Conservation (phyloP, 2,113 vertebrate species). For the Dryoscopus gambensis region DNA sequence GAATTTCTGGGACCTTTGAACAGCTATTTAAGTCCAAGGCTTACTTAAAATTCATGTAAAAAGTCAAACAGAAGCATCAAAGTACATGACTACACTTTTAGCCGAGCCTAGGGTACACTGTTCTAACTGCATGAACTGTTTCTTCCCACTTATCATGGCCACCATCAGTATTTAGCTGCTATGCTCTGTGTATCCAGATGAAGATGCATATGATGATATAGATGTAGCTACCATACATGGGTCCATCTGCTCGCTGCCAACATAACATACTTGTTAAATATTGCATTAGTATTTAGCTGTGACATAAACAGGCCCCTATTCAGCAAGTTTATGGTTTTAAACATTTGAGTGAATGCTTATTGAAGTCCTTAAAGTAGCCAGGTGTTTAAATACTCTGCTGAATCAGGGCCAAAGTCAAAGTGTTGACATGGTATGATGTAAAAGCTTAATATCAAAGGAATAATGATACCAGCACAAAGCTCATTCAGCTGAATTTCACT, state of each 20-base stretch:
- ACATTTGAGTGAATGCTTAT: neutral
- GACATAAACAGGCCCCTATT: neutral
- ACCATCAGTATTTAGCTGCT: neutral
- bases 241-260: constrained; percentile 15
- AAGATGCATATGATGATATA: neutral
- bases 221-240: neutral
- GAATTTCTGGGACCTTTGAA: neutral
- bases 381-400: neutral
- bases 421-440: neutral
- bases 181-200: neutral
- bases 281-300: neutral
- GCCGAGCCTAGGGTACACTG: neutral
- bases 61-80: neutral
- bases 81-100: neutral
- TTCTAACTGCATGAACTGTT: neutral
- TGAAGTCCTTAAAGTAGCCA: neutral
- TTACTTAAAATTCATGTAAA: neutral
- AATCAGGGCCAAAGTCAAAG: neutral
- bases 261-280: neutral
- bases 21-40: neutral
- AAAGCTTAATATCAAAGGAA: neutral
- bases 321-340: neutral
- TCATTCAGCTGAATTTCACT: neutral
- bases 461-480: neutral
- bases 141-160: neutral